Evolutionary conservation across 2,888 invertebrate genomes (phyloP).

Genomic region (Platycheirus albimanus): DNA sequence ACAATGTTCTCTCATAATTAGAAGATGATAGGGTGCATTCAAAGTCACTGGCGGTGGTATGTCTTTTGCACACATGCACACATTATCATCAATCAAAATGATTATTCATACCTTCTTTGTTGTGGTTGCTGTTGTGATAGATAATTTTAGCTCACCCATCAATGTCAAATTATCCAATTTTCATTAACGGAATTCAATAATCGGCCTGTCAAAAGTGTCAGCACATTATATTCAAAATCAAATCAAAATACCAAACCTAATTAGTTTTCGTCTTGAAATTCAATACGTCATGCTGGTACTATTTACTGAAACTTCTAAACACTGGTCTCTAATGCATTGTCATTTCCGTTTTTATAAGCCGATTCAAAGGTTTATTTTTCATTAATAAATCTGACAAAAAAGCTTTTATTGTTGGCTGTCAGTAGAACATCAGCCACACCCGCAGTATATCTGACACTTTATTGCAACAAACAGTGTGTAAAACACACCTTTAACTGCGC

Average conservation of each 20-base stretch:
- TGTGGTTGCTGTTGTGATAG: no score
- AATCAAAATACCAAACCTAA: constrained; percentile 10
- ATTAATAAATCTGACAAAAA: constrained; percentile 11
- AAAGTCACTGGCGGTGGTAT: no score
- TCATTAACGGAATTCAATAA: background rate
- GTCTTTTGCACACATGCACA: no score
- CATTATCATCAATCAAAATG: no score
- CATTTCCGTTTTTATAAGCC: constrained; percentile 39
- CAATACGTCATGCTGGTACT: constrained; percentile 24
- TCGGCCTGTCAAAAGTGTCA: background rate
- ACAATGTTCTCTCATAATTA: no score
- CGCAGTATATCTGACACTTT: constrained; percentile 23
- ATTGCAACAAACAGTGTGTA: constrained; percentile 44
- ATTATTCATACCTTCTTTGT: no score
- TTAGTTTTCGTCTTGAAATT: constrained; percentile 18
- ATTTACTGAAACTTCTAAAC: background rate
- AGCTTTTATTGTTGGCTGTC: constrained; percentile 29
- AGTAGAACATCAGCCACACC: constrained; percentile 48
- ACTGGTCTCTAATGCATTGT: constrained; percentile 12
- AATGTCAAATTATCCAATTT: no score
- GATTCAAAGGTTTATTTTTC: constrained; percentile 4
- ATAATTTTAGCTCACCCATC: no score
- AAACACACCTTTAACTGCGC: constrained; percentile 19
- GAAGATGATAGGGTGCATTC: no score
- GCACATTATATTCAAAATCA: background rate